These are phyloP conservation scores for Aspidiotus rigidus DNA, from an alignment of 2,888 invertebrate species.

Conservation along the genomic window DNA sequence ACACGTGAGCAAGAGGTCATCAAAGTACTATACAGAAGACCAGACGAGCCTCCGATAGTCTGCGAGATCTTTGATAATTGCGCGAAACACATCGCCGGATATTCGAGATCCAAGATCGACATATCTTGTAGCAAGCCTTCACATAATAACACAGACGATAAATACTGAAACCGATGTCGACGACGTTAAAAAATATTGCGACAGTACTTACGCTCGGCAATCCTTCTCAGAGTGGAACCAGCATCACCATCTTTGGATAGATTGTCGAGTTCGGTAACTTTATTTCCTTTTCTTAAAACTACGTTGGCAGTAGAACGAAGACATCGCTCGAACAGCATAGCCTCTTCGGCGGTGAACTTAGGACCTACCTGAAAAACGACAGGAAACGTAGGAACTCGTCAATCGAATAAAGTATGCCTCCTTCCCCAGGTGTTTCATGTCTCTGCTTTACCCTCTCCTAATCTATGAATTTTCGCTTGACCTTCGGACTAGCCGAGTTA, in stretches of 20 bases:
- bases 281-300: constrained; percentile 52
- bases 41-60: constrained; percentile 69
- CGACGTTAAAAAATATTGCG: neutral
- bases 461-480: too few species aligned
- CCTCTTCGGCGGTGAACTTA: constrained; percentile 19
- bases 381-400: too few species aligned
- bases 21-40: constrained; percentile 67
- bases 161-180: neutral
- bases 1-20: constrained; percentile 45
- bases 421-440: too few species aligned
- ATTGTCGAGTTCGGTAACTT: constrained; percentile 53
- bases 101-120: constrained; percentile 21
- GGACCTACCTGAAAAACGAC: constrained; percentile 18
- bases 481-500: too few species aligned
- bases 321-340: constrained; percentile 42
- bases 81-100: constrained; percentile 35
- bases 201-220: constrained; percentile 19
- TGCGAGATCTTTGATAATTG: constrained; percentile 46
- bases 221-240: constrained; percentile 49
- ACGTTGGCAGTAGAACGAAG: constrained; percentile 47
- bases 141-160: constrained; percentile 7
- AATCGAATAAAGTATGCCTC: too few species aligned
- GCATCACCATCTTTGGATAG: constrained; percentile 58
- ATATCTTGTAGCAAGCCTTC: constrained; percentile 20
- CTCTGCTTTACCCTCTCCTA: too few species aligned